Evolutionary conservation across 1,140 invertebrate genomes (phyloP).

Genomic region (Acromyrmex heyeri): DNA sequence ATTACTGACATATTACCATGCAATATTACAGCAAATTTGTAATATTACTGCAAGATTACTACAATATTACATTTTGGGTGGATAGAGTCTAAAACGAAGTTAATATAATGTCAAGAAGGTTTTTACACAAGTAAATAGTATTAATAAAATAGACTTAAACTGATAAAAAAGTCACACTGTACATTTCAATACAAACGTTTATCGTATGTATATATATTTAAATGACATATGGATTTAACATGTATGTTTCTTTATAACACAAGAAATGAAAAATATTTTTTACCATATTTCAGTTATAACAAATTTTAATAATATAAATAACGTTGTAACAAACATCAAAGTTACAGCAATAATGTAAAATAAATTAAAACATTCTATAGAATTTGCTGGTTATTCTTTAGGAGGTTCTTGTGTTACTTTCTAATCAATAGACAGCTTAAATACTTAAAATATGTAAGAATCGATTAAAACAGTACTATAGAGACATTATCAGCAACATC

Average conservation of each 20-base stretch:
- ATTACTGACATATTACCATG: no score
- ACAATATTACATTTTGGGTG: no score
- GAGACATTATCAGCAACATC: no score
- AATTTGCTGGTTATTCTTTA: background rate
- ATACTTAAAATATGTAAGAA: no score
- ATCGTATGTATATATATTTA: background rate
- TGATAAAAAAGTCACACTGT: background rate
- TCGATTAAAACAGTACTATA: no score
- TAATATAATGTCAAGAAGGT: background rate
- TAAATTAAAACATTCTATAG: background rate
- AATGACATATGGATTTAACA: background rate
- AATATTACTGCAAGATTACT: no score
- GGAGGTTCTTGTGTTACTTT: no score
- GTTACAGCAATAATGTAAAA: background rate
- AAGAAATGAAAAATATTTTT: background rate
- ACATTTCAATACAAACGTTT: background rate
- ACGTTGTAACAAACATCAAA: background rate
- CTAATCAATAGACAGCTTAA: no score
- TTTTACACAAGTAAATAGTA: background rate
- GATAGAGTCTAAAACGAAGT: background rate
- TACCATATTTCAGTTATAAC: slow-evolving; percentile 1
- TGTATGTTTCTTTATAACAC: background rate
- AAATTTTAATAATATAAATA: background rate
- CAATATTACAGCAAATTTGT: no score
- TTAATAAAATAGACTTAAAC: background rate